Conservation (phyloP, 2,888 invertebrate species). For the Deilephila porcellus region DNA sequence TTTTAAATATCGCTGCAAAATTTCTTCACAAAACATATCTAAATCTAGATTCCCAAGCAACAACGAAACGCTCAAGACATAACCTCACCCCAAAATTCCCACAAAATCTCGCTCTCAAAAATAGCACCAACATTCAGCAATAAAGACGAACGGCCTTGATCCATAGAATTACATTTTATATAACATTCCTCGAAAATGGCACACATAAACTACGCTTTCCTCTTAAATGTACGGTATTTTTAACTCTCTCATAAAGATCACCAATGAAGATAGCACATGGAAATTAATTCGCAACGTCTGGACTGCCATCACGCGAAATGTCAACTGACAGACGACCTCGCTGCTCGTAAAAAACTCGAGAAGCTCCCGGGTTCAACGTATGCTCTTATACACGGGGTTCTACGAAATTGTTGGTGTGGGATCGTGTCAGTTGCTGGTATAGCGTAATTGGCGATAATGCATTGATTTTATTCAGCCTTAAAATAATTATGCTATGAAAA, state of each 20-base stretch:
- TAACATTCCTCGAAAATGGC: constrained; percentile 24
- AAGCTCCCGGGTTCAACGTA: constrained; percentile 42
- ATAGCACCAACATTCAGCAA: constrained; percentile 20
- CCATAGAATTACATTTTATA: constrained; percentile 30
- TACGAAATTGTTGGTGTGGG: constrained; percentile 38
- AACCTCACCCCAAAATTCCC: constrained; percentile 1
- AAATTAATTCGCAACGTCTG: constrained; percentile 54
- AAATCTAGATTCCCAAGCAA: background rate
- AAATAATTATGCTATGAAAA: too few species aligned
- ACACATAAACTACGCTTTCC: constrained; percentile 42
- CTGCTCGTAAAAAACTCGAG: constrained; percentile 47
- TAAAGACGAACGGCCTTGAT: constrained; percentile 29
- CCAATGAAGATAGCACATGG: constrained; percentile 50
- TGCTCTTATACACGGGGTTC: constrained; percentile 39
- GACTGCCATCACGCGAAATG: constrained; percentile 32
- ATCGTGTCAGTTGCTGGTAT: background rate
- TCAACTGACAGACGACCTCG: constrained; percentile 46
- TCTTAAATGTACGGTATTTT: constrained; percentile 47
- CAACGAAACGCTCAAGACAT: background rate
- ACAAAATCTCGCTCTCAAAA: background rate
- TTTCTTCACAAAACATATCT: background rate
- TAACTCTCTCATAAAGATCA: constrained; percentile 49
- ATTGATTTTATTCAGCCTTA: background rate
- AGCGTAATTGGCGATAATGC: background rate
- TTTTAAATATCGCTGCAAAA: background rate